These are phyloP conservation scores for Brachionus rubens DNA, from an alignment of 1,140 invertebrate species.

Conservation along the genomic window DNA sequence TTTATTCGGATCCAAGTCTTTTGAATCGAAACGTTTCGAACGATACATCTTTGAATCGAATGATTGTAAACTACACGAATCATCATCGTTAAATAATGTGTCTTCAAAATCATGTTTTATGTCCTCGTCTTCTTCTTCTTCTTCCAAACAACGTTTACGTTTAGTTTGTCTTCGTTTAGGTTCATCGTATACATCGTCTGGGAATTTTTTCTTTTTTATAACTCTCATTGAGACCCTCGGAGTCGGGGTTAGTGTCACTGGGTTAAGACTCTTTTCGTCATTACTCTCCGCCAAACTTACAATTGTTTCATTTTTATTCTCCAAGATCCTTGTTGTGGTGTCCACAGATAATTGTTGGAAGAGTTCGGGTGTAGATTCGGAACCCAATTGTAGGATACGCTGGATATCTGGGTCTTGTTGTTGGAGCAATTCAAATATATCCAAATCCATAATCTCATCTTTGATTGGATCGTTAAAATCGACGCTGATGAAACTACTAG, in stretches of 20 bases:
- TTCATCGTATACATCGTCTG: neutral
- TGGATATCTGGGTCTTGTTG: constrained; percentile 28
- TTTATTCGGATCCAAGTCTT: constrained; percentile 31
- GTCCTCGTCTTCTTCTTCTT: neutral
- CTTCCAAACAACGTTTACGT: neutral
- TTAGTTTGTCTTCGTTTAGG: neutral
- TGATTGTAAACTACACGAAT: constrained; percentile 2
- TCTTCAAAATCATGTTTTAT: neutral
- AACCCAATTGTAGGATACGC: neutral
- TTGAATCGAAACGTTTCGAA: neutral
- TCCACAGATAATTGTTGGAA: neutral
- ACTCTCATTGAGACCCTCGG: constrained; percentile 1
- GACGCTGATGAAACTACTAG: neutral
- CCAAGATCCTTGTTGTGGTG: neutral
- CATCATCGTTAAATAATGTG: neutral
- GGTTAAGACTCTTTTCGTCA: neutral
- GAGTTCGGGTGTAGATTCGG: neutral
- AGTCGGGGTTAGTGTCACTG: neutral
- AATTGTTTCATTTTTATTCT: neutral
- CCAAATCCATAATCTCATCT: constrained; percentile 34
- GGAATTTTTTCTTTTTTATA: constrained; percentile 18
- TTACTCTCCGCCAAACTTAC: neutral
- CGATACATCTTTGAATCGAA: neutral
- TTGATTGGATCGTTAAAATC: neutral
- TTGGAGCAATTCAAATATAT: constrained; percentile 25